phyloP scores from a whole-genome alignment of 1,140 invertebrate genomes.

The Manduca sexta region DNA sequence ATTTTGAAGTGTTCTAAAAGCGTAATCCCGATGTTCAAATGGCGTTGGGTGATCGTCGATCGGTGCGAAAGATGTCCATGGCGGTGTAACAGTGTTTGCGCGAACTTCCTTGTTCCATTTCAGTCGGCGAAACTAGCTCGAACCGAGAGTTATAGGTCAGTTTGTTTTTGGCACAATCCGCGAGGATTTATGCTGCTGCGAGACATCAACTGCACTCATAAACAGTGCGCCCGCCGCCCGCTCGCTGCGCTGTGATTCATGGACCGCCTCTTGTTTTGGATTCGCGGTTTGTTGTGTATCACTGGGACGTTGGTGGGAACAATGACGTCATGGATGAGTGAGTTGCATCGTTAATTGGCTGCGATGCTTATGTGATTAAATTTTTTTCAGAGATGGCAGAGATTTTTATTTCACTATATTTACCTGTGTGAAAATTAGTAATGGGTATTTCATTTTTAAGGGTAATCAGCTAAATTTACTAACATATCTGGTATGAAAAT shows the following conservation, averaged over 20 bases:
- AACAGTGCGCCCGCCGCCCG: conserved; percentile 27
- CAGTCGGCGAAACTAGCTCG: conserved; percentile 14
- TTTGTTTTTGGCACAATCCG: conserved; percentile 33
- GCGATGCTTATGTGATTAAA: background rate
- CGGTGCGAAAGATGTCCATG: conserved; percentile 8
- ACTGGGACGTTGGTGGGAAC: conserved; percentile 2
- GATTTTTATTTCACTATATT: too few species aligned
- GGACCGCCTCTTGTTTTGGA: conserved; percentile 22
- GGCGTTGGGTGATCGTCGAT: conserved; percentile 3
- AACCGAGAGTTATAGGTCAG: conserved; percentile 20
- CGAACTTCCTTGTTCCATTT: conserved; percentile 21
- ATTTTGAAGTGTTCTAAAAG: background rate
- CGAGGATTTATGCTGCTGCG: conserved; percentile 31
- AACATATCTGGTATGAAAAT: too few species aligned
- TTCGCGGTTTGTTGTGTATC: conserved; percentile 18
- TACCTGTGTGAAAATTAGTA: too few species aligned
- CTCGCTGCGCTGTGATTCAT: conserved; percentile 25
- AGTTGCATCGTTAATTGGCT: background rate
- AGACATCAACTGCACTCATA: conserved; percentile 45
- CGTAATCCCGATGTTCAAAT: conserved; percentile 3
- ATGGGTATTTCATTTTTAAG: too few species aligned
- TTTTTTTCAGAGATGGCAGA: too few species aligned
- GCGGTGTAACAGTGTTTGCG: conserved; percentile 18
- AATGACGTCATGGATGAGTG: background rate
- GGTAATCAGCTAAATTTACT: too few species aligned